Base-by-base conservation (phyloP, 2,797 vertebrate genomes). In the Vespertilio murinus region DNA sequence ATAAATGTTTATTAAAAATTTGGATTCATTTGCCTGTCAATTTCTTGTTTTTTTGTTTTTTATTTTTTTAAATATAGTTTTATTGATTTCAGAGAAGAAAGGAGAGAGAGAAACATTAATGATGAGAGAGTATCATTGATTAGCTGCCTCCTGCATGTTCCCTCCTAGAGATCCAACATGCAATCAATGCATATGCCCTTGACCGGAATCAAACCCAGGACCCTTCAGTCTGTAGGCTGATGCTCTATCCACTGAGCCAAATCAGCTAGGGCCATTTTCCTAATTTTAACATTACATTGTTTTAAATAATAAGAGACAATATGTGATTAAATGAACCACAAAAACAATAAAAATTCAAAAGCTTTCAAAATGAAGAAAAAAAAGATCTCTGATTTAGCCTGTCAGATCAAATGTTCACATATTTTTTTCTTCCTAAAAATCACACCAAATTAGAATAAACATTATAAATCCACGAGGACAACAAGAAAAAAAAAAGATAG, bases 401-500 rank as follows among this genome's bases (percentile, higher is more conserved):
- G 45, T 75, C 38, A 67, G 10, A 70, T 74, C 20, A 84, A 83
- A 59, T 88, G 7, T 77, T 87, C 65, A 22, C 28, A 70, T 45
- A 20, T 75, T 88, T 94, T 18, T 91, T 14, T 61, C 25, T 91
- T 73, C 16, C 47, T 94, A 79, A 96, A 92, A 92, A 52, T 12
- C 10, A 91, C 8, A 77, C 1, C 10, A 54, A 1, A 78, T 17
- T 84, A 79, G 22, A 40, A 59, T 75, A 91, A 83, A 81, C 6
- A 2, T 82, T 85, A 25, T 45, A 94, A 82, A 61, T n/a, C 4
- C 33, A 73, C 8, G 11, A 93, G 11, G 6, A 74, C 42, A 79
- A 54, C 7, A 74, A 79, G 38, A 85, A 22, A 42, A 17, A 85
- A 22, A 42, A 17, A 86, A 78, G 12, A 82, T 45, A 47, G 20